Evolutionary conservation across 2,797 vertebrate species (phyloP), one percentile per base, ranked within the genome.

Genomic region (Danio kyathit): DNA sequence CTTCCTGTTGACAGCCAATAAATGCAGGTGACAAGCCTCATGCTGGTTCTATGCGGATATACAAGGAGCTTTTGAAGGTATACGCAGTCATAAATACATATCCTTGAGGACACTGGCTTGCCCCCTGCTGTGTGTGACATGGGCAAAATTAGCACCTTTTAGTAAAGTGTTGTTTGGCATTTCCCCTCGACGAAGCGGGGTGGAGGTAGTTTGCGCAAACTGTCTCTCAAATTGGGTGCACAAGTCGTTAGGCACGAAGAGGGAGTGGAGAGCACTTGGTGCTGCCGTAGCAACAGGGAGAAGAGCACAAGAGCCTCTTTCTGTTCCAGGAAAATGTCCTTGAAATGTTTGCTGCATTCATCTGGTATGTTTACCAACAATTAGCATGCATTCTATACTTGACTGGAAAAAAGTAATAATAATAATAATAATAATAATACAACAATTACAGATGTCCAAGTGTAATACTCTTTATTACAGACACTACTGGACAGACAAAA

Each of bases 91-190:
- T 74, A 48, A 11, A 54, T 74, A 49, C 41, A 61, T 72, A 77
- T 67, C 52, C 76, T 66, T 79, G 72, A 70, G 79, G 29, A 41
- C 19, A 63, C 21, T 17, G 51, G 11, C 6, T 41, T 56, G 19
- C 40, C 57, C 48, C 38, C 74, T 72, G 60, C 44, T 46, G 54
- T 64, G 17, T 46, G 41, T 75, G 48, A 54, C 59, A 48, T 43
- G 59, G 43, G 29, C 52, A 60, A 81, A 66, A 82, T 79, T 65
- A 67, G 44, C 44, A 67, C 40, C 61, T 19, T 81, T 70, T 8
- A 54, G 63, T 19, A 19, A 80, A 77, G 49, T 78, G 79, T 10
- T 82, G 63, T 79, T 67, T 78, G 61, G 51, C 63, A 57, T 64
- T 71, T 74, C 44, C 43, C 29, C 48, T 70, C 74, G 69, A 81